Evolutionary conservation across 2,888 invertebrate species (phyloP).

Genomic region (Caenorhabditis sp.): DNA sequence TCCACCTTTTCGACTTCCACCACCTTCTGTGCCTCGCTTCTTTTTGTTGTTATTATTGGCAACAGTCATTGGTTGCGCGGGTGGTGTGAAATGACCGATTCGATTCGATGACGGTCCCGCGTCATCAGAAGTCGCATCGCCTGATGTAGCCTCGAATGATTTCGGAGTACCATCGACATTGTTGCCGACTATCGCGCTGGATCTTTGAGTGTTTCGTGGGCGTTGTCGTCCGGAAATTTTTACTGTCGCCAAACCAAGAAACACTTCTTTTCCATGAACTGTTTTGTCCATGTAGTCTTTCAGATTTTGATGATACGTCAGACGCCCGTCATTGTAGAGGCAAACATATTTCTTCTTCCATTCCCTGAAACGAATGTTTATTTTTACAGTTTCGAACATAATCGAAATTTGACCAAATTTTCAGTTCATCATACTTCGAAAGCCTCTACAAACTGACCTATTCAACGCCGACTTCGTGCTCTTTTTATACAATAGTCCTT

Average conservation of each 20-base stretch:
- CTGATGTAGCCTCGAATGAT: conserved; percentile 22
- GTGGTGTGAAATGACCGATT: conserved; percentile 32
- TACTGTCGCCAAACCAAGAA: conserved; percentile 92
- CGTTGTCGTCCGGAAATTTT: conserved; percentile 94
- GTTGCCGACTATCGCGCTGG: conserved; percentile 6
- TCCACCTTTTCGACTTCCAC: neutral
- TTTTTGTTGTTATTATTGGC: conserved; percentile 7
- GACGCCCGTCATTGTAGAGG: conserved; percentile 88
- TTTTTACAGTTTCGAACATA: neutral
- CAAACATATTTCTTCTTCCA: conserved; percentile 99
- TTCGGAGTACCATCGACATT: conserved; percentile 30
- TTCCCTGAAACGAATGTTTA: conserved; percentile 84
- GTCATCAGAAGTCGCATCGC: conserved; percentile 47
- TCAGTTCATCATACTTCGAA: too few relatives aligned
- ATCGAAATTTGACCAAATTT: too few relatives aligned
- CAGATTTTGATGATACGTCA: conserved; percentile 94
- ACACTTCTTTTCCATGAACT: conserved; percentile 70
- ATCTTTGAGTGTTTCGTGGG: conserved; percentile 78
- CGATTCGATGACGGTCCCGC: conserved; percentile 39
- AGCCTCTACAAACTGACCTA: conserved; percentile 37
- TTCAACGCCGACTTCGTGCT: conserved; percentile 57
- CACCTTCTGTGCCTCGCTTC: neutral
- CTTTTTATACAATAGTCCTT: conserved; percentile 94
- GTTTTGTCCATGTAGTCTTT: conserved; percentile 75
- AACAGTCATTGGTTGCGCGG: conserved; percentile 52